Base-by-base conservation (phyloP, 2,888 invertebrate genomes). In the Morpho deidamia region DNA sequence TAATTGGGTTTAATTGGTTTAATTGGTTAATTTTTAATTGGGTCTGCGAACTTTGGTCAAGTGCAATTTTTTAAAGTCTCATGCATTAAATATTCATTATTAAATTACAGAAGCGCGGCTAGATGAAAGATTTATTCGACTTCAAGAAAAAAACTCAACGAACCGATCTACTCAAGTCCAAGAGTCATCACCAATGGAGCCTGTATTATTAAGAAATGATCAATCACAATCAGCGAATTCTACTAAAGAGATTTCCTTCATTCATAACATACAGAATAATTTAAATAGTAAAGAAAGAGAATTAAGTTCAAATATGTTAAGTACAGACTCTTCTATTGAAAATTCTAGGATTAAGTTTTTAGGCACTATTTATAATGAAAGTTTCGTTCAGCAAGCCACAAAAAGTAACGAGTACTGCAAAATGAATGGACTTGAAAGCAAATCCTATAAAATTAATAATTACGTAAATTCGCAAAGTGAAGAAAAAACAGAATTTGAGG, bases 61-160 rank as follows among this genome's bases (percentile, higher is more conserved):
- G 14, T 14, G 14, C 14, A 14, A 14, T 1, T 14, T 14, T 14
- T 14, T 14, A 2, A 14, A 14, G 14, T 14, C 1, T 23, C 23
- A 23, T n/a, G n/a, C n/a, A n/a, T 23, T 23, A 5, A 23, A 46
- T 51, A 39, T 38, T 23, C 33, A 43, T 33, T 2, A 11, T 39
- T 38, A 11, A 34, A 41, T 76, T 74, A 44, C 72, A 83, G 83
- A 80, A 59, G 61, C 66, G 32, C 73, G 69, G 23, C 62, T 78
- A 1, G 75, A 76, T 43, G 71, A 72, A 41, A 72, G 76, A 61
- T 67, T 73, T 23, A 51, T 55, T 8, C 63, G 62, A 10, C 65
- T 76, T 11, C 60, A 64, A 9, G 59, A 64, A 10, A 78, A 70
- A 63, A 56, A 51, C 12, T 62, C 71, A 7, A 66, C 62, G 32